Conservation (phyloP, 1,140 invertebrate genomes). For the Neuroterus valhalla region DNA sequence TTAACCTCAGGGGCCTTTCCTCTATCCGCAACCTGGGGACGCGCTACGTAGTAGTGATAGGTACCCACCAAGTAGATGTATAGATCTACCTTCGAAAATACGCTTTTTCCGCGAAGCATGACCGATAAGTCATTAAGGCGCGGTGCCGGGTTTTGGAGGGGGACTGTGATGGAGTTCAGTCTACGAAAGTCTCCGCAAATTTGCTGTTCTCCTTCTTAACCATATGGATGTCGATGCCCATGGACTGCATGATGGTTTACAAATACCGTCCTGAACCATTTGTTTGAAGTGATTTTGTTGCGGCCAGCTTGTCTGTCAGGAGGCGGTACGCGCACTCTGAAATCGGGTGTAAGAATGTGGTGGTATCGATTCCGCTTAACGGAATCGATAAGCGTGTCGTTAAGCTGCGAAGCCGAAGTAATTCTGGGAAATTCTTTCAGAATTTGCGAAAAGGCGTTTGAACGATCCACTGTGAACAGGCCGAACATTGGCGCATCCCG, state of each 20-base stretch:
- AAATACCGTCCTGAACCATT: not conserved
- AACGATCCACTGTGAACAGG: too few relatives aligned
- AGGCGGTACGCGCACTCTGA: not conserved
- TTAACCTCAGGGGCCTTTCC: too few relatives aligned
- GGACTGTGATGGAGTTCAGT: constrained; percentile 56
- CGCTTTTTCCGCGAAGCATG: constrained; percentile 4
- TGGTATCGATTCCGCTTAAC: too few relatives aligned
- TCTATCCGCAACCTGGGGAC: too few relatives aligned
- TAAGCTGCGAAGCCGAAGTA: too few relatives aligned
- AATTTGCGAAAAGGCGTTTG: too few relatives aligned
- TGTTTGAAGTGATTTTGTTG: constrained; percentile 26
- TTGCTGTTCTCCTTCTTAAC: constrained; percentile 64
- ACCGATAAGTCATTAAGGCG: not conserved
- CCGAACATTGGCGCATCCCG: too few relatives aligned
- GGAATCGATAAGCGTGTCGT: too few relatives aligned
- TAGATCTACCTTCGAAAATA: constrained; percentile 18
- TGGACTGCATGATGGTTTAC: constrained; percentile 38
- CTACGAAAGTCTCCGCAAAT: constrained; percentile 64
- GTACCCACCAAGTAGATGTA: too few relatives aligned
- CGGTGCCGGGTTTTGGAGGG: constrained; percentile 27
- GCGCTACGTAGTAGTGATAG: too few relatives aligned
- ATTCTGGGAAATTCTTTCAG: too few relatives aligned
- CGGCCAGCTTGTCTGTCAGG: not conserved
- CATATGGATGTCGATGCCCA: too few relatives aligned
- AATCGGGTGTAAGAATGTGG: not conserved